Evolutionary conservation across 2,888 invertebrate genomes (phyloP), one percentile per base, ranked within the genome.

Genomic region (Acronicta alni): DNA sequence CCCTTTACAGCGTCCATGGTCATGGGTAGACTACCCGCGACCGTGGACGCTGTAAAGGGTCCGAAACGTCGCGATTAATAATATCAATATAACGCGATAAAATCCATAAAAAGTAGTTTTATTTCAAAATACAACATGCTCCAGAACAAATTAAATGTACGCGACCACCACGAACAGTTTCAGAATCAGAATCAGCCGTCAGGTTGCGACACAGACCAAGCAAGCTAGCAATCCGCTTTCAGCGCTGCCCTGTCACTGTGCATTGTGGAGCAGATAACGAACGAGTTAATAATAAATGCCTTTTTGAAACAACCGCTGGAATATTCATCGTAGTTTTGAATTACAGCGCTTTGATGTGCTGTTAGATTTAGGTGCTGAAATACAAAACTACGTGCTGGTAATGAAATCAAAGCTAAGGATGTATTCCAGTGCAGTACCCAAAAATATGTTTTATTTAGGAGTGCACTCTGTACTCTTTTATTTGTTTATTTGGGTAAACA

Each of bases 231-330:
- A 70, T 58, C 52, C 45, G 55, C 64, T 69, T 63, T 63, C 64
- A 74, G 42, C 69, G 48, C 52, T 18, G 17, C 47, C 23, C 68
- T 55, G 58, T 47, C 64, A 58, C 54, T 46, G 14, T 67, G 48
- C 55, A 69, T 73, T 63, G 74, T 74, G 32, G 42, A 45, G 48
- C 20, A 69, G 55, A 69, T 69, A 70, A 73, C 69, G 52, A 73
- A 68, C 48, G 42, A 55, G 57, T 70, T 63, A 74, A 74, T 70
- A 73, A 53, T 73, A 63, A 73, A 70, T 55, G 43, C 45, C 70
- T 56, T 74, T 70, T 70, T 49, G 45, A 55, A 74, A 72, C 61
- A 61, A 74, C 0, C 44, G 20, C 58, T 74, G 42, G 45, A 58
- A 70, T 69, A 64, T 74, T 57, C 49, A 74, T 51, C 9, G 16